Base-by-base conservation (phyloP, 2,113 vertebrate genomes). In the Brachionichthys hirsutus region DNA sequence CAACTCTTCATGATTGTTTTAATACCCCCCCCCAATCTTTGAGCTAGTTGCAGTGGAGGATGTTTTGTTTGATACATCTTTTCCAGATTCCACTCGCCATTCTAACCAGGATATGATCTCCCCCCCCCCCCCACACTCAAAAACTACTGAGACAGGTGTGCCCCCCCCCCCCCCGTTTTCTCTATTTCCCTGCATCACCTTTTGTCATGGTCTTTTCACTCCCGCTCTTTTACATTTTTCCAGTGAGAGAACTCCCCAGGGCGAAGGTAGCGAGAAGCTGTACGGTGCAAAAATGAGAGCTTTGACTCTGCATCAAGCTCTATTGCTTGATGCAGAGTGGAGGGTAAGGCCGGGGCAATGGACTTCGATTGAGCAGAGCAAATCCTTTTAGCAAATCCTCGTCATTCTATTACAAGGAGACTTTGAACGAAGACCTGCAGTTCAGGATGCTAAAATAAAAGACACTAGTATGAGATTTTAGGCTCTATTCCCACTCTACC, bases 91-190 rank as follows among this genome's bases (percentile, higher is more conserved):
- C 58, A 81, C 77, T 71, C 86, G 70, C 75, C 18, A 35, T 78
- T 87, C 86, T 81, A 86, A 88, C 89, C 79, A 83, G 75, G 38
- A 75, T 66, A 82, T 70, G 70, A 64, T 79, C 73, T 80, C 50
- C 46, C 46, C 34, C 34, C 24, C 78, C 73, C 79, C 50, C 46
- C 46, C 34, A 38, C 24, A 40, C 59, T 20, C 12, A 16, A 46
- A 51, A 3, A 30, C 24, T 30, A 30, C 56, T 44, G 63, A 74
- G 77, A 64, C 54, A 60, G 52, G 30, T 67, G 20, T 19, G 18
- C 16, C 50, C 17, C 53, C 59, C 56, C 41, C 9, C n/a, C n/a
- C n/a, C n/a, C n/a, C n/a, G 68, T 6, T 19, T 48, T 73, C 63
- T 69, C 4, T 17, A 66, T 60, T 54, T 67, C 30, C 45, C 45